A percentile compares a stretch with the other conserved stretches of the same genome.
These are phyloP conservation scores for Neodiprion lecontei DNA, from an alignment of 1,140 invertebrate species.

Conservation along the genomic window DNA sequence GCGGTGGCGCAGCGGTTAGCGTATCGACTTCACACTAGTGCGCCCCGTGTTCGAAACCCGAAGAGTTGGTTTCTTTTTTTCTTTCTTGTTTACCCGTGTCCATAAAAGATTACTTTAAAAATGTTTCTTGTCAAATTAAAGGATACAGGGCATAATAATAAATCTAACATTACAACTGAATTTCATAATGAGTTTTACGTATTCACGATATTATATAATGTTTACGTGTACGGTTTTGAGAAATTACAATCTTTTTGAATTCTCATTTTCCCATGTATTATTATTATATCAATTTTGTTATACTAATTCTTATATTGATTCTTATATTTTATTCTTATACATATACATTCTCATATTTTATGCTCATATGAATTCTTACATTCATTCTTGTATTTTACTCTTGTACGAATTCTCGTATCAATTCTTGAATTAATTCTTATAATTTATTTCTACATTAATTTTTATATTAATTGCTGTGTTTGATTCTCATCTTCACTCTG, in stretches of 20 bases:
- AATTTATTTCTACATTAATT: too few relatives aligned
- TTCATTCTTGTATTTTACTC: too few relatives aligned
- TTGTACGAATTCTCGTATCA: too few relatives aligned
- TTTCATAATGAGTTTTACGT: conserved; percentile 1
- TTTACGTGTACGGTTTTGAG: neutral
- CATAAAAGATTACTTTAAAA: neutral
- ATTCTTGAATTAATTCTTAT: too few relatives aligned
- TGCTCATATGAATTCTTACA: too few relatives aligned
- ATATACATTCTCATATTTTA: too few relatives aligned
- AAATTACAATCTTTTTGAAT: neutral
- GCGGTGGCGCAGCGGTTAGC: neutral
- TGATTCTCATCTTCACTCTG: too few relatives aligned
- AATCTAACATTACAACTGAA: neutral
- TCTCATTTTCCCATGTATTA: neutral
- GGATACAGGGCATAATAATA: neutral
- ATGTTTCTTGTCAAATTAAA: neutral
- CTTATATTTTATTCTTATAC: too few relatives aligned
- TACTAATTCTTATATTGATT: neutral
- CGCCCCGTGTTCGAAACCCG: neutral
- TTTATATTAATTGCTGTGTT: too few relatives aligned
- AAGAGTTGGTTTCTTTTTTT: neutral
- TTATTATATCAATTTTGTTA: neutral
- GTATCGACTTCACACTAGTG: neutral
- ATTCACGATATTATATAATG: neutral
- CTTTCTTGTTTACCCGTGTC: neutral